Evolutionary conservation across 2,797 vertebrate species (phyloP), one percentile per base, ranked within the genome.

Genomic region (Gambelia wislizenii): DNA sequence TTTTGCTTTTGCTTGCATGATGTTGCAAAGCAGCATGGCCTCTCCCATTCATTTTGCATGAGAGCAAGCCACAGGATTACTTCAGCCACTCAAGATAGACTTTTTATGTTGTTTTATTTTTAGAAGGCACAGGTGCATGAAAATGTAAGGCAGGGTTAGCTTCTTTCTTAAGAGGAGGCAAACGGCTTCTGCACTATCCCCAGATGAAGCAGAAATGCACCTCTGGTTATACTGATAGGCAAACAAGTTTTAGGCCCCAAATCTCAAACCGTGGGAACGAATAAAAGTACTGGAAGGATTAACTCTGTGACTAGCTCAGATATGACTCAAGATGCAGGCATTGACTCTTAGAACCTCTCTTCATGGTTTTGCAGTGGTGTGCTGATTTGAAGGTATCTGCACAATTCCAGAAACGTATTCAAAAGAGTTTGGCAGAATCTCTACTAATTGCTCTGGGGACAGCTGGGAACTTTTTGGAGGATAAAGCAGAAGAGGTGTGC

Each of bases 1-100:
- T 4, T 5, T 56, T n/a, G 33, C 84, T 16, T 91, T 88, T 81
- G 25, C 78, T 44, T 80, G 22, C n/a, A 27, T 33, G 83, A 91
- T 39, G 22, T 5, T 77, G 7, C 14, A 30, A 1, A 80, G 80
- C 92, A 90, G 39, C 33, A 72, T 22, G 42, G 20, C 77, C 59
- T 86, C 87, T 27, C 13, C 6, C 22, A 30, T 36, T 39, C 7
- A 25, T 25, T 54, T 69, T 70, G 75, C 59, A n/a, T n/a, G 14
- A 54, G 44, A 72, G n/a, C n/a, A 47, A 30, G 54, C 16, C 72
- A 13, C 27, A 1, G 0, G 16, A 2, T 44, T 42, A 33, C 39
- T 14, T 56, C n/a, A 74, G 25, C 36, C 33, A 6, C 39, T 30
- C 54, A 59, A 56, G 16, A 9, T 9, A 13, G 22, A 36, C n/a